These are phyloP conservation scores for roundworm (Caenorhabditis elegans) DNA, from an alignment of 1,140 invertebrate species.

Conservation along the genomic window WBcel235 BX284606.5:2632001-2632500, in stretches of 20 bases:
- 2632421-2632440: background rate
- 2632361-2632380: too few relatives aligned
- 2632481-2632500: too few relatives aligned
- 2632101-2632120: too few relatives aligned
- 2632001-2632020: background rate
- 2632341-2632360: too few relatives aligned
- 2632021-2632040: background rate
- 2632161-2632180: too few relatives aligned
- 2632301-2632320: background rate
- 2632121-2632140: too few relatives aligned
- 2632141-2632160: too few relatives aligned
- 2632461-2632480: too few relatives aligned
- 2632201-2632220: background rate
- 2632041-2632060: background rate
- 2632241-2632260: constrained; percentile 14
- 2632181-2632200: too few relatives aligned
- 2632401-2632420: too few relatives aligned
- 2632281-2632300: background rate
- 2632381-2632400: too few relatives aligned
- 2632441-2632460: background rate
- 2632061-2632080: background rate
- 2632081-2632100: too few relatives aligned
- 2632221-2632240: background rate
- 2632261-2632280: constrained; percentile 30
- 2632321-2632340: background rate